Conservation (phyloP, 2,797 vertebrate genomes). For the Acanthopagrus latus region DNA sequence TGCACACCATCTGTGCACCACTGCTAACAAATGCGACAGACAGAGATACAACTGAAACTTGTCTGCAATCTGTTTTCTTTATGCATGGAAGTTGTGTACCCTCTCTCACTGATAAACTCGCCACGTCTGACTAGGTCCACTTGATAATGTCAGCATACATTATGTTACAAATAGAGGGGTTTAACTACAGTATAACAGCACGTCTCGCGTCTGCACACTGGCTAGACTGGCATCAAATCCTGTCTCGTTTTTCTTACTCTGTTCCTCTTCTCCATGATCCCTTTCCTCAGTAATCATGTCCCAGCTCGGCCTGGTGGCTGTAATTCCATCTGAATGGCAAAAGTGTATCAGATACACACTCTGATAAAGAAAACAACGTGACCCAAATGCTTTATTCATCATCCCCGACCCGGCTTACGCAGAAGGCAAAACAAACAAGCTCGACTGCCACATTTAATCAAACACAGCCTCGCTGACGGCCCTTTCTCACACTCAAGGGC, state of each 20-base stretch:
- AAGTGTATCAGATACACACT: conserved; percentile 59
- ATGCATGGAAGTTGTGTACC: not conserved
- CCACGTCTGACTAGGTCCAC: too few species aligned
- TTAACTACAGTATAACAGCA: not conserved
- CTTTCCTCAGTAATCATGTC: conserved; percentile 18
- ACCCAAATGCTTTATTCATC: conserved; percentile 75
- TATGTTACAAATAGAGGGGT: too few species aligned
- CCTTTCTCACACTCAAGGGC: conserved; percentile 62
- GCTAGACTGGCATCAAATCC: conserved; percentile 15
- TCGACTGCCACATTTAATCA: conserved; percentile 72
- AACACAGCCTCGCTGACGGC: conserved; percentile 39
- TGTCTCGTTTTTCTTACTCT: conserved; percentile 3
- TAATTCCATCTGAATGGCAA: conserved; percentile 57
- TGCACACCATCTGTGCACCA: not conserved
- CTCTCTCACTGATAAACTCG: not conserved
- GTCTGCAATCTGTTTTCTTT: not conserved
- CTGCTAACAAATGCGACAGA: not conserved
- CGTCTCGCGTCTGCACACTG: not conserved
- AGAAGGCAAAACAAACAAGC: conserved; percentile 71
- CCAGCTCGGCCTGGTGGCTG: conserved; percentile 2
- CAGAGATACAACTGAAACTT: not conserved
- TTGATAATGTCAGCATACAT: too few species aligned
- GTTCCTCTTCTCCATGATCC: not conserved
- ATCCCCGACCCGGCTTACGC: conserved; percentile 44
- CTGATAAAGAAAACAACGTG: conserved; percentile 56